These are phyloP conservation scores for Pygoscelis antarcticus DNA, from an alignment of 2,113 vertebrate species.

Conservation along the genomic window DNA sequence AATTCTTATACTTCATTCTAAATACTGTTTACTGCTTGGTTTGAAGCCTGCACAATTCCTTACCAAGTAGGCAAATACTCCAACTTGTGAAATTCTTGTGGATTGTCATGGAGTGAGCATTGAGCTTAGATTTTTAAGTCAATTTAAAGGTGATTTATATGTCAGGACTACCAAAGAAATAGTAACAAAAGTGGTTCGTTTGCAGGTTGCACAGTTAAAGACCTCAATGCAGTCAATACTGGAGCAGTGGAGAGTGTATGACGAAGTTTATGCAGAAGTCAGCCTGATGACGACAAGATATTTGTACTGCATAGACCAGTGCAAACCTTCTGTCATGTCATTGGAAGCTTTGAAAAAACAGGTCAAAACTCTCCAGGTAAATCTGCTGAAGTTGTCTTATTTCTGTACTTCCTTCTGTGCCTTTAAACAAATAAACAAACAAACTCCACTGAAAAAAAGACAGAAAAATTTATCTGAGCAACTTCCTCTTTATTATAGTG, in stretches of 20 bases:
- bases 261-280: conserved; percentile 63
- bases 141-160: background rate
- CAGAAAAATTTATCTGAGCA: background rate
- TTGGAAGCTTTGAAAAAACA: conserved; percentile 70
- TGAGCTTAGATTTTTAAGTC: background rate
- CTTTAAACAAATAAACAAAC: background rate
- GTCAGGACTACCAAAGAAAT: background rate
- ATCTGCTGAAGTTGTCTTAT: background rate
- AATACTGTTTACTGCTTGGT: background rate
- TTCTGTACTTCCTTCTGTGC: background rate
- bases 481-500: background rate
- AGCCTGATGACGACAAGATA: conserved; percentile 56
- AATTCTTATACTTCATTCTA: background rate
- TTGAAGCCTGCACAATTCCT: background rate
- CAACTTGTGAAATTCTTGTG: background rate
- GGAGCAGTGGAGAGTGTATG: conserved; percentile 75
- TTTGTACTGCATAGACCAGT: conserved; percentile 68
- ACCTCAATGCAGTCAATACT: conserved; percentile 54
- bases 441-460: background rate
- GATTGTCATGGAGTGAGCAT: background rate
- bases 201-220: conserved; percentile 73
- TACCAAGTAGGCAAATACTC: background rate
- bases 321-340: conserved; percentile 60
- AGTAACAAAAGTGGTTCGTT: background rate
- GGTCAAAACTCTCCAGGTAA: conserved; percentile 84